Evolutionary conservation across 1,140 invertebrate genomes (phyloP), one percentile per base, ranked within the genome.

Genomic region (Drosophila pseudoobscura): DNA sequence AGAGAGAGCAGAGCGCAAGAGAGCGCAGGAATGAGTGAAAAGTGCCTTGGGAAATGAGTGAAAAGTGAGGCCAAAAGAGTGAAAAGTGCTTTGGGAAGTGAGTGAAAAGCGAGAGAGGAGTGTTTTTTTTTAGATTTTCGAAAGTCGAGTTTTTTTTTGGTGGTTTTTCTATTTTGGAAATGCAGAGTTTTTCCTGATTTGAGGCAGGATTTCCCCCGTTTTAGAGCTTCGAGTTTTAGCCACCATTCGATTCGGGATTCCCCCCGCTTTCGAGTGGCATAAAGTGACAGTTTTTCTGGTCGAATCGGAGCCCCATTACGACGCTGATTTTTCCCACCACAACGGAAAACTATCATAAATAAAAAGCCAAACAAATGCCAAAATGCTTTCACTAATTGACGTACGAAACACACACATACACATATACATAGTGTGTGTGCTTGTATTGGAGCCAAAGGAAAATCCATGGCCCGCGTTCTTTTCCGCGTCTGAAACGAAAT

Each of bases 361-460:
- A 60, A 62, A 60, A 49, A 53, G 45, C 46, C 51, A 51, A 63
- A 54, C 20, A 72, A 64, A 64, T 44, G 50, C 60, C 47, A 43
- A 69, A 73, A 60, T 53, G 29, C 26, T 47, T 54, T 54, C 74
- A 52, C 78, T 82, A 82, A 83, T 82, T 82, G 78, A 78, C 78
- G 78, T 78, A 82, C 80, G 78, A 59, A 80, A 54, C 65, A 69
- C 24, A 52, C 3, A 39, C 35, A 39, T 9, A 11, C 9, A 50
- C 24, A 13, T 11, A 4, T 26, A 6, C 24, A 26, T 26, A 20
- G 5, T 26, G 3, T 26, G 5, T 26, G 24, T 26, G 3, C 11
- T 5, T 13, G 35, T 53, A 72, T 72, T 72, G 41, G 70, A 39
- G 11, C 11, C 56, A 43, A 77, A 78, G 68, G 35, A 39, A 62